Evolutionary conservation across 2,797 vertebrate genomes (phyloP).

Genomic region (Myotis planiceps): DNA sequence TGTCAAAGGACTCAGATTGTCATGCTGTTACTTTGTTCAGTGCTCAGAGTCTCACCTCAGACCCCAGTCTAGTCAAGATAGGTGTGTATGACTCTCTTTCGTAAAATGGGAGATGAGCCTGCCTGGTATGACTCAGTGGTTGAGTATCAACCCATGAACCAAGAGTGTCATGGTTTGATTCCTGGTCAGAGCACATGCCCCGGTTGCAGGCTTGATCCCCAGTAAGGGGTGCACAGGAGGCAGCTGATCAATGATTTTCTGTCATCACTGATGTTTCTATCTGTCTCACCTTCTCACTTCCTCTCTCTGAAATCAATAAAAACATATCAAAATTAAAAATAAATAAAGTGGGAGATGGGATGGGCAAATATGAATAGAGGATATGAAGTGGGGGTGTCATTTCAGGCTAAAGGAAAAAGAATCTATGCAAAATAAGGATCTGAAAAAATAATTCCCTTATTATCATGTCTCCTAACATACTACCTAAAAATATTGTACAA

Average conservation of each 20-base stretch:
- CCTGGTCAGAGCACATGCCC: no score
- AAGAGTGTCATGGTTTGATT: no score
- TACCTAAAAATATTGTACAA: background rate
- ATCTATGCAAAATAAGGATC: background rate
- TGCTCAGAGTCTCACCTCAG: background rate
- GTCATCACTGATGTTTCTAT: no score
- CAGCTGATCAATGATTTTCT: no score
- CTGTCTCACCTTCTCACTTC: no score
- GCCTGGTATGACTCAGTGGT: no score
- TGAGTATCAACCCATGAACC: no score
- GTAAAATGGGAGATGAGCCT: background rate
- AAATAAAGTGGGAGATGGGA: background rate
- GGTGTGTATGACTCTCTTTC: background rate
- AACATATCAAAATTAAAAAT: no score
- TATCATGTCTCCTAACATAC: background rate
- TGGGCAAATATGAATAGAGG: background rate
- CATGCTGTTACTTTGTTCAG: background rate
- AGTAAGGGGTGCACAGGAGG: no score
- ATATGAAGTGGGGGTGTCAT: fast-evolving
- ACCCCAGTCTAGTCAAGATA: no score
- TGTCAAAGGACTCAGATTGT: background rate
- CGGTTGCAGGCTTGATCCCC: no score
- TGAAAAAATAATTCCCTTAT: background rate
- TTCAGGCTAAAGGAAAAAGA: background rate
- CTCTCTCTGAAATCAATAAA: no score